Percentiles rank a stretch among this genome's conserved stretches.
Evolutionary conservation across 1,140 invertebrate species (phyloP).

Genomic region (Lepidurus apus): DNA sequence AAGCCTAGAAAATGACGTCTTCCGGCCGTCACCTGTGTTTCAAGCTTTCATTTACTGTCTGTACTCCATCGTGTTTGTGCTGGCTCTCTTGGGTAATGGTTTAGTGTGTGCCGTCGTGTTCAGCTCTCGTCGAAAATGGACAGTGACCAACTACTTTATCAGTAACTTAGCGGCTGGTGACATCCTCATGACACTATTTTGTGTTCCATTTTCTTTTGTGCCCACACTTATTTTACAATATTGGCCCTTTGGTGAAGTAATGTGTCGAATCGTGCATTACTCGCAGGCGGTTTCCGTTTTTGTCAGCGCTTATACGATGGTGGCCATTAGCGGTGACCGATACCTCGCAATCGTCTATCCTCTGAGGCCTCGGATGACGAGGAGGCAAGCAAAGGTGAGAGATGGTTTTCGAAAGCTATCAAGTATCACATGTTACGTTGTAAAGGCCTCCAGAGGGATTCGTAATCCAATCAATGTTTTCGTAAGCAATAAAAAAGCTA

Average conservation of each 20-base stretch:
- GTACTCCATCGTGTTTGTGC: constrained; percentile 66
- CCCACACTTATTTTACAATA: constrained; percentile 65
- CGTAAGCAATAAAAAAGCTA: too few relatives aligned
- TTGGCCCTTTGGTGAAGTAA: constrained; percentile 72
- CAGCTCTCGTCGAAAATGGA: constrained; percentile 69
- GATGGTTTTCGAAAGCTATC: constrained; percentile 46
- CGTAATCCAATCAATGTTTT: too few relatives aligned
- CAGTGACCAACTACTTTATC: constrained; percentile 82
- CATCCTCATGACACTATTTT: constrained; percentile 75
- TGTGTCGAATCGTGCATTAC: constrained; percentile 72
- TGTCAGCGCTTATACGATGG: constrained; percentile 75
- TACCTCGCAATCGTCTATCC: constrained; percentile 86
- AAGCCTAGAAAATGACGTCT: not conserved
- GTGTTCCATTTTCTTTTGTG: constrained; percentile 79
- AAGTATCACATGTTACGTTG: not conserved
- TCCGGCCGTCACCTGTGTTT: constrained; percentile 44
- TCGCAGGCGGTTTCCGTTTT: constrained; percentile 69
- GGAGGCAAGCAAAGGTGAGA: constrained; percentile 60
- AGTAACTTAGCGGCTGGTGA: constrained; percentile 78
- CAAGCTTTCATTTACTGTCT: constrained; percentile 62
- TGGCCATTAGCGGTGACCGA: constrained; percentile 78
- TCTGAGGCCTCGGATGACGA: constrained; percentile 68
- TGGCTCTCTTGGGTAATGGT: constrained; percentile 69
- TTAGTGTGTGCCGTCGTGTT: constrained; percentile 76
- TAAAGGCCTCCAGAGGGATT: not conserved